phyloP scores from a whole-genome alignment of 2,113 vertebrate genomes.

The Scophthalmus maximus region DNA sequence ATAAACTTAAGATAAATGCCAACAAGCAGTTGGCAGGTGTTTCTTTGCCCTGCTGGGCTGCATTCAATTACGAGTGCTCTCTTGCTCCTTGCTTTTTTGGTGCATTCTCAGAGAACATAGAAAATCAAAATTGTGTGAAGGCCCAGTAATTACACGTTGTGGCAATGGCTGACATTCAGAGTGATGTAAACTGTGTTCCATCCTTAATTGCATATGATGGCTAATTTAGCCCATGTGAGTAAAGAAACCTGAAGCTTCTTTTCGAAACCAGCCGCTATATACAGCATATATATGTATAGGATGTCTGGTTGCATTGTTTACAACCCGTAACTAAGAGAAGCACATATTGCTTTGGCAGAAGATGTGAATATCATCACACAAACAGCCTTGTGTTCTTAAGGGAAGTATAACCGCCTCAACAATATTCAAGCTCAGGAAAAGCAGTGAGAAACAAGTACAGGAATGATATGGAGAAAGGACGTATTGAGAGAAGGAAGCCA shows the following conservation, averaged over 20 bases:
- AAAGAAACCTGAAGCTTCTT: conserved; percentile 1
- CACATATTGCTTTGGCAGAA: conserved; percentile 22
- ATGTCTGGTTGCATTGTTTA: conserved; percentile 22
- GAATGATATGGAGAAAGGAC: conserved; percentile 9
- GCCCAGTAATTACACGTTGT: conserved; percentile 69
- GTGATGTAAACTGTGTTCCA: conserved; percentile 62
- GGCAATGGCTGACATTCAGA: conserved; percentile 50
- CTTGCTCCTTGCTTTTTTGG: conserved; percentile 52
- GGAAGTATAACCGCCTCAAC: conserved; percentile 11
- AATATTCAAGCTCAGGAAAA: conserved; percentile 15
- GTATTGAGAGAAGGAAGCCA: conserved; percentile 7
- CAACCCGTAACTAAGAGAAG: conserved; percentile 28
- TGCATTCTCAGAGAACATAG: conserved; percentile 42
- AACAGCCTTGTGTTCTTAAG: conserved; percentile 1
- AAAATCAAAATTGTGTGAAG: conserved; percentile 53
- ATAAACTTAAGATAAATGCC: conserved; percentile 37
- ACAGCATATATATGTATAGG: neutral
- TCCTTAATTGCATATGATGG: conserved; percentile 56
- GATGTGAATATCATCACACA: neutral
- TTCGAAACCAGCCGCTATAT: neutral
- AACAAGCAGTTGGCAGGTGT: conserved; percentile 43
- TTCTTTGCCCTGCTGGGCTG: conserved; percentile 41
- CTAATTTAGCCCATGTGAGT: conserved; percentile 49
- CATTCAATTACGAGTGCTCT: conserved; percentile 45
- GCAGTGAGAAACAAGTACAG: neutral